Base-by-base conservation (phyloP, 2,888 invertebrate species). In the Pseudococcus jackbeardsleyi region DNA sequence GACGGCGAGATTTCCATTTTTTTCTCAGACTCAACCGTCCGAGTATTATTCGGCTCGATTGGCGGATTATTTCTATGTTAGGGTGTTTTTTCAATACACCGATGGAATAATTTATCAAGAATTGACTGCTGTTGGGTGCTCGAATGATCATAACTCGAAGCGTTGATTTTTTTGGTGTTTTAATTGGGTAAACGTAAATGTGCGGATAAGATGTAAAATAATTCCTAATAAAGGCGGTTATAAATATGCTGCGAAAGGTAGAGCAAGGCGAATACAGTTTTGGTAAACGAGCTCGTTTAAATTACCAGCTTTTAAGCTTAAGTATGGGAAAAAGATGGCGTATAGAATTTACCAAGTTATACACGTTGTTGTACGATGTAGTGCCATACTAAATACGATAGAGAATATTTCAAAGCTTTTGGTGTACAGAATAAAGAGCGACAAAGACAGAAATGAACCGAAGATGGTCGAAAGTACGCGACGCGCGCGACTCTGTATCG, bases 231-330 rank as follows among this genome's bases (percentile, higher is more conserved):
- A 54, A 54, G 54, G 54, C n/a, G n/a, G 54, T n/a, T 54, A 54
- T 54, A 54, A 68, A 68, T 68, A 68, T 68, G 68, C 68, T 68
- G 22, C 68, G 59, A 72, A 72, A 72, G 72, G 72, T 72, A 72
- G 33, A 72, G 7, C 26, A 33, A 17, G 42, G 42, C 19, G 64
- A 11, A 19, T 64, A 33, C 33, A 33, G 72, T 33, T 72, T 72
- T 72, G 72, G 72, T 33, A 72, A 72, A 72, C 72, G 72, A 72
- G 72, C 26, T 72, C 72, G 72, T 72, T 72, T 72, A 72, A 72
- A 72, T 72, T 72, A 72, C 72, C 72, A 33, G 72, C 72, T 72
- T 72, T 33, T 15, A 33, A 72, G 72, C 72, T 72, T 33, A 33
- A 72, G 72, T 72, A 72, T 15, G 17, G 26, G 17, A 72, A 72